A percentile compares a stretch with the other conserved stretches of the same genome.
Evolutionary conservation across 2,888 invertebrate genomes (phyloP).

Genomic region (Apodemia zela): DNA sequence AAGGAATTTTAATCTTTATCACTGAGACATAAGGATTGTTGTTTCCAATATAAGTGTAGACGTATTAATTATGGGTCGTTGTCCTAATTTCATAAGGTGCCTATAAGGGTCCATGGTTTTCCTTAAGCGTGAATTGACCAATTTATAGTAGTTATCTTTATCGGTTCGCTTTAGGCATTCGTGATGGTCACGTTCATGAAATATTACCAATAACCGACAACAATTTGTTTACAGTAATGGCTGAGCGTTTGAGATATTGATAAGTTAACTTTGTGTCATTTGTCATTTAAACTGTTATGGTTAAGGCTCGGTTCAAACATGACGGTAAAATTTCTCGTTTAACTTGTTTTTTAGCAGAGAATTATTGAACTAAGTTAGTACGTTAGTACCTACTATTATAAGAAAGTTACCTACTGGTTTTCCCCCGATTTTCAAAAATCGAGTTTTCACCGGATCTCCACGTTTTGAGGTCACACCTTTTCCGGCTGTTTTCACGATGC

Average conservation of each 20-base stretch:
- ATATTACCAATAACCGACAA: constrained; percentile 4
- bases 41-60: too few relatives aligned
- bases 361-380: too few relatives aligned
- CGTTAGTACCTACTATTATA: too few relatives aligned
- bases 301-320: not conserved
- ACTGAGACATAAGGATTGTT: not conserved
- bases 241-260: not conserved
- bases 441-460: too few relatives aligned
- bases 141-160: constrained; percentile 3
- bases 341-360: too few relatives aligned
- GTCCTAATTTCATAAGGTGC: not conserved
- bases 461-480: too few relatives aligned
- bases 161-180: not conserved
- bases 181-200: constrained; percentile 9
- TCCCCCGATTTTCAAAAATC: too few relatives aligned
- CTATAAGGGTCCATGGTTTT: constrained; percentile 5
- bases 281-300: not conserved
- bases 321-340: not conserved
- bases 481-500: too few relatives aligned
- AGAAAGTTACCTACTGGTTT: too few relatives aligned
- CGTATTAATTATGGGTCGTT: too few relatives aligned
- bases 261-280: constrained; percentile 1
- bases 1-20: not conserved
- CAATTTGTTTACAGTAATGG: constrained; percentile 4
- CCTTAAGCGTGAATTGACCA: constrained; percentile 9